A percentile compares a stretch with the other conserved stretches of the same genome.
Conservation (phyloP, 2,888 invertebrate species). For the Morpho deidamia region DNA sequence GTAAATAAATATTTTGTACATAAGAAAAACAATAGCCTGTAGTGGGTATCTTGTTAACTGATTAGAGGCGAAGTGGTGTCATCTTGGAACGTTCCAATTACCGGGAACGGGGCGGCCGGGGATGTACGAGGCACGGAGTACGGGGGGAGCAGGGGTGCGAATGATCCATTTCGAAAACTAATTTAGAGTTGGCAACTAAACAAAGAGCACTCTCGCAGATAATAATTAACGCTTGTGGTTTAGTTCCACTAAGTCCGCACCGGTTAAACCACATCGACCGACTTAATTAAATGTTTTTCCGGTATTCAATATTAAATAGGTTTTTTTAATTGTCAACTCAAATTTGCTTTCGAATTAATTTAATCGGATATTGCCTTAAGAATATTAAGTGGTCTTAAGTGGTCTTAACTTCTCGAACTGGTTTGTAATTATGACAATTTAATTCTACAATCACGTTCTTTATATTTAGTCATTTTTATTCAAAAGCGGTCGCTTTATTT, state of each 20-base stretch:
- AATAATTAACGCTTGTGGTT: constrained; percentile 78
- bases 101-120: constrained; percentile 48
- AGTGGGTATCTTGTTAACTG: constrained; percentile 73
- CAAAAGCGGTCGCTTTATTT: constrained; percentile 1
- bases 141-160: constrained; percentile 63
- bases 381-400: constrained; percentile 7
- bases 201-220: constrained; percentile 78
- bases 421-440: constrained; percentile 10
- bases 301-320: constrained; percentile 29
- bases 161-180: constrained; percentile 79
- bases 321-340: constrained; percentile 18
- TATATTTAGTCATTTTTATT: constrained; percentile 1
- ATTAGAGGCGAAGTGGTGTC: constrained; percentile 75
- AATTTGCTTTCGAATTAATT: constrained; percentile 12
- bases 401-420: constrained; percentile 7
- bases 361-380: background rate
- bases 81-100: constrained; percentile 78
- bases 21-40: constrained; percentile 56
- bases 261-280: constrained; percentile 61
- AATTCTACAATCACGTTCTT: constrained; percentile 7
- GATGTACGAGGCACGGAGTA: constrained; percentile 37
- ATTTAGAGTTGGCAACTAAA: constrained; percentile 79
- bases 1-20: background rate
- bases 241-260: constrained; percentile 73
- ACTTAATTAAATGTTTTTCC: constrained; percentile 59